A percentile compares a stretch with the other conserved stretches of the same genome.
These are phyloP conservation scores for Chymomyza costata DNA, from an alignment of 1,140 invertebrate genomes.

Conservation along the genomic window DNA sequence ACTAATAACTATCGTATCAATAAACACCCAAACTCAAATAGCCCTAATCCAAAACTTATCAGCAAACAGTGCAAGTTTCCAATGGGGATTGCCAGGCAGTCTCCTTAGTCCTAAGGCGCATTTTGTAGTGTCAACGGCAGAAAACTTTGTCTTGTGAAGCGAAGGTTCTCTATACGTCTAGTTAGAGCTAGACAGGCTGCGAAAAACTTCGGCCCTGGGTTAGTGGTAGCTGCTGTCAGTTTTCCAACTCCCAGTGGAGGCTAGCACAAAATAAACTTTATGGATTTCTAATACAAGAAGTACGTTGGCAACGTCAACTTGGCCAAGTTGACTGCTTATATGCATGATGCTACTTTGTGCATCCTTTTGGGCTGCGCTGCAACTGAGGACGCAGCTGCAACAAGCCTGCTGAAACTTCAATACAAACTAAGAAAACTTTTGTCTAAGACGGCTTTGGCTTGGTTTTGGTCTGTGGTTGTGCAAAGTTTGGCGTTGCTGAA, in stretches of 20 bases:
- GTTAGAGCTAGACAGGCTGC: conserved; percentile 1
- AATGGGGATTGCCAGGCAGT: conserved; percentile 33
- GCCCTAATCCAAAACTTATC: conserved; percentile 60
- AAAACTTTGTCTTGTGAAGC: conserved; percentile 9
- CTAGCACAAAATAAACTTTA: conserved; percentile 51
- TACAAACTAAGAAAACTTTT: conserved; percentile 46
- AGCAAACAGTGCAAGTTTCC: conserved; percentile 54
- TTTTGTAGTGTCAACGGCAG: conserved; percentile 11
- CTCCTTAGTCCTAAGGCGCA: conserved; percentile 2
- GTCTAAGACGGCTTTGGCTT: conserved; percentile 34
- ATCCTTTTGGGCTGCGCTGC: not conserved
- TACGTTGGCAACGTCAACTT: conserved; percentile 34
- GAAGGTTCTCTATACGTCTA: conserved; percentile 19
- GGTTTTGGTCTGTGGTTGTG: conserved; percentile 32
- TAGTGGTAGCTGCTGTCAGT: conserved; percentile 1
- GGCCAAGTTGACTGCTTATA: conserved; percentile 14
- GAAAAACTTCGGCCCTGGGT: not conserved
- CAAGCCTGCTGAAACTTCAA: conserved; percentile 42
- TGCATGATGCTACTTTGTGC: conserved; percentile 7
- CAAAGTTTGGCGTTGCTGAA: conserved; percentile 40
- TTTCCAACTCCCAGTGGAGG: conserved; percentile 2
- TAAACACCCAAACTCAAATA: conserved; percentile 57
- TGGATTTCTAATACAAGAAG: conserved; percentile 55
- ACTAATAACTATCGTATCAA: conserved; percentile 36
- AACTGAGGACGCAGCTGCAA: conserved; percentile 40